Evolutionary conservation across 2,113 vertebrate species (phyloP).

Genomic region (Lophura nycthemera): DNA sequence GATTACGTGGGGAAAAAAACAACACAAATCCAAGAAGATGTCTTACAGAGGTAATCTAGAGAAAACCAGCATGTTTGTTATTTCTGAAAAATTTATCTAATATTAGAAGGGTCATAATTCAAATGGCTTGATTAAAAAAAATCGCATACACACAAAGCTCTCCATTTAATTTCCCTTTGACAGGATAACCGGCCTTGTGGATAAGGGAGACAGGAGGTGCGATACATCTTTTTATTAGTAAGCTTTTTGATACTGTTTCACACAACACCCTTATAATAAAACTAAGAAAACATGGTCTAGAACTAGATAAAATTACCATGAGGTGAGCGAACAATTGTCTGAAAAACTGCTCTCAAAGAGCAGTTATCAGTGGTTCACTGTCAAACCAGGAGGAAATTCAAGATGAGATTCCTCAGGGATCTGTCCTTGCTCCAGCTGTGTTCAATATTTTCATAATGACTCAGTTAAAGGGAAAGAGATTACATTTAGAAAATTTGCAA

Average conservation of each 20-base stretch:
- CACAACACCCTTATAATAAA: conserved; percentile 14
- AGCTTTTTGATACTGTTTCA: conserved; percentile 30
- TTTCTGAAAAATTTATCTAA: conserved; percentile 5
- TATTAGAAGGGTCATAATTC: conserved; percentile 27
- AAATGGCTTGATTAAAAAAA: conserved; percentile 19
- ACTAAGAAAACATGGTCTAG: conserved; percentile 47
- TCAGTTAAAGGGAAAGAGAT: conserved; percentile 62
- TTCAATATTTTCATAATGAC: conserved; percentile 73
- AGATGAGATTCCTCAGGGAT: conserved; percentile 61
- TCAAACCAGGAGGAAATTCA: conserved; percentile 2
- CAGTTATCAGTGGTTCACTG: conserved; percentile 42
- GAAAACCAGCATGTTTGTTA: neutral
- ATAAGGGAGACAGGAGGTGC: neutral
- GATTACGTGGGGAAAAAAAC: neutral
- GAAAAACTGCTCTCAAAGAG: conserved; percentile 35
- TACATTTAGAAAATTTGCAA: conserved; percentile 58
- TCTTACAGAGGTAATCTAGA: neutral
- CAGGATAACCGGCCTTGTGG: conserved; percentile 29
- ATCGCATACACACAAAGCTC: neutral
- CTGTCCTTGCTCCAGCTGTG: conserved; percentile 56
- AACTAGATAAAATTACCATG: conserved; percentile 45
- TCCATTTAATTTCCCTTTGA: conserved; percentile 35
- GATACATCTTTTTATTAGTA: conserved; percentile 31
- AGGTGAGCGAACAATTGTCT: conserved; percentile 28
- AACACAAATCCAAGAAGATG: neutral